Conservation (phyloP, 1,140 invertebrate species). For the Drosophila bocqueti region DNA sequence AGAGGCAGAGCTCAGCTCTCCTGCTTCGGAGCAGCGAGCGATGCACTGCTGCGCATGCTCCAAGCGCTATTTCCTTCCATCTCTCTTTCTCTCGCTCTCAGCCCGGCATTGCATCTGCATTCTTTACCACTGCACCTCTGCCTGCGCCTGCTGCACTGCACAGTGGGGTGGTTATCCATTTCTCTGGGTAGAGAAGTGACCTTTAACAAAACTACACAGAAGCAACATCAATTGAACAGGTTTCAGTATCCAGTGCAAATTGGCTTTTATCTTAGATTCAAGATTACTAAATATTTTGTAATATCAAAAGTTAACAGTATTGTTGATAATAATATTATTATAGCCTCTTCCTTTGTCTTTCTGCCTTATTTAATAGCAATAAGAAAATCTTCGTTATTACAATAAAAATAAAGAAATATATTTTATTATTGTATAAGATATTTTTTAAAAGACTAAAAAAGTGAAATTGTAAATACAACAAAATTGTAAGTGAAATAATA, state of each 20-base stretch:
- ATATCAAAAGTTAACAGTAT: no score
- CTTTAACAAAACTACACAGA: not conserved
- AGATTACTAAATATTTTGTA: not conserved
- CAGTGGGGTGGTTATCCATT: not conserved
- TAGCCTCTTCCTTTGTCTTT: not conserved
- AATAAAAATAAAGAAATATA: not conserved
- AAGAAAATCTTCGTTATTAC: not conserved
- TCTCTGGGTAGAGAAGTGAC: not conserved
- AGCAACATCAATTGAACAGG: not conserved
- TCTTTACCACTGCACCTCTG: not conserved
- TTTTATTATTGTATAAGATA: no score
- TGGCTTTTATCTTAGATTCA: not conserved
- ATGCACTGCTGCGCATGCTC: constrained; percentile 31
- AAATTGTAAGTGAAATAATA: not conserved
- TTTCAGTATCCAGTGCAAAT: not conserved
- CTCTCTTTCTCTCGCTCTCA: constrained; percentile 28
- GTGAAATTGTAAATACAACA: not conserved
- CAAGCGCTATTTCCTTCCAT: constrained; percentile 35
- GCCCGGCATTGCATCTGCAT: constrained; percentile 11
- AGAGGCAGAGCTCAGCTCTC: constrained; percentile 10
- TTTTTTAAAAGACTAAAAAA: no score
- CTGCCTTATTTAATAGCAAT: not conserved
- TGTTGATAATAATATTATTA: not conserved
- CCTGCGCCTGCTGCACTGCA: constrained; percentile 1
- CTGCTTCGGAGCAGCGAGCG: constrained; percentile 49